Conservation (phyloP, 1,140 invertebrate genomes). For the Drosophila repletoides region DNA sequence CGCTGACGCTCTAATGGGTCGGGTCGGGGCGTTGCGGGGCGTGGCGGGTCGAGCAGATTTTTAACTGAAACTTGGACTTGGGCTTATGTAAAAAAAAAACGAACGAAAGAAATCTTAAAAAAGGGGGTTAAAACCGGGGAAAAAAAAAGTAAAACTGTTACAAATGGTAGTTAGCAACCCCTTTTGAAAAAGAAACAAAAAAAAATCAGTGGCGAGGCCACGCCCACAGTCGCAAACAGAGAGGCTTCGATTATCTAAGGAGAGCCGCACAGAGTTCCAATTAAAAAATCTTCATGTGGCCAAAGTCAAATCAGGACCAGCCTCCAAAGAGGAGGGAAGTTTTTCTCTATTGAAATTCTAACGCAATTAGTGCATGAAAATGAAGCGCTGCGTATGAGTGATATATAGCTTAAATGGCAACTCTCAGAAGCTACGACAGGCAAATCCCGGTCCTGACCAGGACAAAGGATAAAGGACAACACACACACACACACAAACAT, state of each 20-base stretch:
- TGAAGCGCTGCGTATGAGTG: constrained; percentile 79
- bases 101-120: constrained; percentile 48
- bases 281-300: constrained; percentile 47
- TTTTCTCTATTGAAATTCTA: constrained; percentile 69
- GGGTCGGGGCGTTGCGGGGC: constrained; percentile 1
- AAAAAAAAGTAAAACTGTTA: constrained; percentile 38
- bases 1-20: constrained; percentile 62
- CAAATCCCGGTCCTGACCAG: constrained; percentile 25
- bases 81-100: constrained; percentile 37
- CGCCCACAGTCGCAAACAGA: constrained; percentile 27
- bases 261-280: constrained; percentile 38
- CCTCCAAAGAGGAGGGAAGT: not conserved
- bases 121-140: not conserved
- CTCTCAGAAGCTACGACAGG: constrained; percentile 31
- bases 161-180: constrained; percentile 48
- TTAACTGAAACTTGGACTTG: constrained; percentile 49
- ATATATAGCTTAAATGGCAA: constrained; percentile 75
- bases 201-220: constrained; percentile 29
- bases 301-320: constrained; percentile 52
- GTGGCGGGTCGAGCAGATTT: not conserved
- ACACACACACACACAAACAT: constrained; percentile 7
- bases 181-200: constrained; percentile 1
- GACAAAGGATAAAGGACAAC: constrained; percentile 9
- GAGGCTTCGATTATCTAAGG: constrained; percentile 37
- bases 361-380: constrained; percentile 80